Evolutionary conservation across 92 coral and sea anemone genomes (phyloP), one percentile per base, ranked within the genome.

Genomic region (Siderastrea siderea): DNA sequence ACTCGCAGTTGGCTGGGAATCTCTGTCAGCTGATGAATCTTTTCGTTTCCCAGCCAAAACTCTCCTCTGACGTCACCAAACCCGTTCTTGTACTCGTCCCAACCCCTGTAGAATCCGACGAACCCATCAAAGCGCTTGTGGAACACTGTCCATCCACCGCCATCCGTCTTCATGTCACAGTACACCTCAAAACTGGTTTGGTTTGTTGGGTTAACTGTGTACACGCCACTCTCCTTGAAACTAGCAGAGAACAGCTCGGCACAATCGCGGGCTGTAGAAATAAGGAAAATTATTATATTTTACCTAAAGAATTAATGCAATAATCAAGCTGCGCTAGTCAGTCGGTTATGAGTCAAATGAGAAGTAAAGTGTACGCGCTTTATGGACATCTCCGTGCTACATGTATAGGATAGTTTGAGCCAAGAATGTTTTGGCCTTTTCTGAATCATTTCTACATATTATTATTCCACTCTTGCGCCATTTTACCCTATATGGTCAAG

Each of bases 211-310:
- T 84, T 76, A 61, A 94, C 77, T 45, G 93, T 79, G 83, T 94
- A 92, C 54, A 92, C 84, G 11, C 95, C 98, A 68, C 89, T 94
- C 26, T 89, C 71, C 14, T 90, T 84, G 61, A 82, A 80, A 15
- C 98, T 95, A 0, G 88, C 95, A 85, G 90, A 59, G 49, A 90
- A 79, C 63, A 92, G 76, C 49, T 94, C 98, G 16, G 91, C 88
- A 67, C 98, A 94, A 75, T 94, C 98, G 17, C 92, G 53, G 70
- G 82, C 95, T 92, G 51, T n/a, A 47, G 6, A n/a, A 45, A 26
- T 26, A 26, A 26, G 38, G 38, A 26, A 26, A 26, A 26, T 26
- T 26, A 26, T 26, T 26, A 26, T 26, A 26, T 26, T 26, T 26
- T 26, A 26, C 38, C 38, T 26, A 26, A 26, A 26, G 38, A 26